A percentile compares a stretch with the other conserved stretches of the same genome.
Conservation (phyloP, 2,113 vertebrate species). For the Telmatochromis bifrenatus region DNA sequence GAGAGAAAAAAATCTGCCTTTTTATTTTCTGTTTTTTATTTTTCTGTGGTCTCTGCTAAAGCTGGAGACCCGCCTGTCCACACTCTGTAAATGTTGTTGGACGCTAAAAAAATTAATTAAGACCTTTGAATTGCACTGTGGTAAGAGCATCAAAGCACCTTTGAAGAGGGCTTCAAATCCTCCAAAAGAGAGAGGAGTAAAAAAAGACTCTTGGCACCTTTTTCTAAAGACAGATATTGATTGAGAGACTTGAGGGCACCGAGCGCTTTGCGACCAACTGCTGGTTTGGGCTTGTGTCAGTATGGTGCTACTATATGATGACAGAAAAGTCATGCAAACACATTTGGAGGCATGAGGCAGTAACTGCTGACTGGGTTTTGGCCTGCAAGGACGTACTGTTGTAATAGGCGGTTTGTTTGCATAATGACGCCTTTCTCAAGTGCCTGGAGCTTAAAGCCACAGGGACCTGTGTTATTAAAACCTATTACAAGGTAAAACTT, state of each 20-base stretch:
- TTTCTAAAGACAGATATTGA: neutral
- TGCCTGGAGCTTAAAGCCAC: slow-evolving; percentile 57
- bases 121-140: slow-evolving; percentile 67
- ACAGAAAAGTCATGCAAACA: slow-evolving; percentile 26
- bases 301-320: slow-evolving; percentile 32
- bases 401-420: slow-evolving; percentile 36
- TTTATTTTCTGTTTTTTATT: neutral
- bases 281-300: neutral
- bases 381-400: slow-evolving; percentile 4
- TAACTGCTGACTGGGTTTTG: slow-evolving; percentile 48
- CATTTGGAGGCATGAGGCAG: slow-evolving; percentile 8
- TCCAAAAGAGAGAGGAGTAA: neutral
- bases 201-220: slow-evolving; percentile 42
- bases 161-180: slow-evolving; percentile 17
- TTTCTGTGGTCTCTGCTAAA: slow-evolving; percentile 48
- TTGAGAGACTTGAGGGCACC: neutral
- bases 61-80: slow-evolving; percentile 50
- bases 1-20: slow-evolving; percentile 32
- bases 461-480: slow-evolving; percentile 31
- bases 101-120: slow-evolving; percentile 35
- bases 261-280: neutral
- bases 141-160: slow-evolving; percentile 55
- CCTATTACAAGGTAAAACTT: neutral
- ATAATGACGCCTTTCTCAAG: slow-evolving; percentile 57
- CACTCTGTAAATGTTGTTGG: slow-evolving; percentile 54